Evolutionary conservation across 2,113 vertebrate species (phyloP), one percentile per base, ranked within the genome.

Genomic region (Trogon surrucura): DNA sequence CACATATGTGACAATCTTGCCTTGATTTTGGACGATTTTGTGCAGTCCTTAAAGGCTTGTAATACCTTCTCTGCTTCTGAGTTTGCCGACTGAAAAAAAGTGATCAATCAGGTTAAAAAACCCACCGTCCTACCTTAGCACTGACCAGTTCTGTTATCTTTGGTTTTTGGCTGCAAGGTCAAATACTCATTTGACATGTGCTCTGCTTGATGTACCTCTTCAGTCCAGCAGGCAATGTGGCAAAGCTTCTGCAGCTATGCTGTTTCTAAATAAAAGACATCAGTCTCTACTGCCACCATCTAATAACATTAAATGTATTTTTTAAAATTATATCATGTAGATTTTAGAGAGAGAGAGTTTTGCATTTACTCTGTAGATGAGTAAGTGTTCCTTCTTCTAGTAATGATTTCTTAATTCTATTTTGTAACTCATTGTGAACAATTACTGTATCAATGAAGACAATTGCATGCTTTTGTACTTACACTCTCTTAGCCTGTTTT

Each of bases 371-470:
- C 62, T 80, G 58, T 72, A 82, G 4, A 36, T 66, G 84, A 91
- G 47, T 90, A 72, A 70, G 51, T 84, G 20, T 79, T 36, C 48
- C 57, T 85, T 69, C 58, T 86, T 74, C 32, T 81, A 61, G 71
- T 86, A 89, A 66, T 61, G 18, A 73, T 94, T 84, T 91, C 61
- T 92, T 89, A 91, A 79, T 94, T 92, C 82, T 73, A 1, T 90
- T 95, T 75, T 87, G 65, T 66, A 88, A 66, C 13, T 92, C 77
- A 21, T 34, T 80, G 58, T 89, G 70, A 85, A 48, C 58, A 89
- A 61, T 86, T 92, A 91, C 18, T 91, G 10, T 91, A 65, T 92
- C 70, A 82, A 30, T 85, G 83, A 78, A 94, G 66, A 66, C 23
- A 1, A 64, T 73, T 79, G 81, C 74, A 70, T 91, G 88, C 23